A percentile compares a stretch with the other conserved stretches of the same genome.
phyloP scores from a whole-genome alignment of 1,140 invertebrate genomes.

The Orius laevigatus region DNA sequence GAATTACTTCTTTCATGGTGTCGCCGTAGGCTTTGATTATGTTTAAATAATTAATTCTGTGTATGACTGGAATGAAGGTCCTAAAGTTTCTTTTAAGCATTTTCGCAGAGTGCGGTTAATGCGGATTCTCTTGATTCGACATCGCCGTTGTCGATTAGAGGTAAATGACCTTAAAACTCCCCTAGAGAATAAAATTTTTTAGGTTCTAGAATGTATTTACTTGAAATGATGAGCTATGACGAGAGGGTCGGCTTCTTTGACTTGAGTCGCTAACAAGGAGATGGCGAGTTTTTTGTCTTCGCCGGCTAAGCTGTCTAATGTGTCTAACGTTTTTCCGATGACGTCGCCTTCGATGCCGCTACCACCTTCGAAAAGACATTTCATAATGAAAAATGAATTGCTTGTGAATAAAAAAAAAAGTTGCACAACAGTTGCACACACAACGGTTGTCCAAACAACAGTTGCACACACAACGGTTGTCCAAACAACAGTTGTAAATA shows the following conservation, averaged over 20 bases:
- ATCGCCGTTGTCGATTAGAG: slow-evolving; percentile 30
- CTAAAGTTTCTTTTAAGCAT: slow-evolving; percentile 32
- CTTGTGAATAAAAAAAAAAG: slow-evolving; percentile 4
- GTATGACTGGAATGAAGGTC: slow-evolving; percentile 35
- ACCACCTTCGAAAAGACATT: not conserved
- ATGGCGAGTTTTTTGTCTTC: slow-evolving; percentile 29
- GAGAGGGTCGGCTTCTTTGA: slow-evolving; percentile 29
- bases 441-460: not conserved
- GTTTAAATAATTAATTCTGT: slow-evolving; percentile 39
- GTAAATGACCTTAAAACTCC: slow-evolving; percentile 33
- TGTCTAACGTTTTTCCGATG: slow-evolving; percentile 18
- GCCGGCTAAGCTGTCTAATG: slow-evolving; percentile 14
- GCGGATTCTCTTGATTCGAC: slow-evolving; percentile 29
- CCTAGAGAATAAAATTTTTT: slow-evolving; percentile 23
- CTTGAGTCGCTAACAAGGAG: slow-evolving; percentile 27
- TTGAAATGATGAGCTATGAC: slow-evolving; percentile 36
- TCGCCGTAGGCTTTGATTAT: slow-evolving; percentile 41
- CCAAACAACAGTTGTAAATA: no score
- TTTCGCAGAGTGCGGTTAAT: slow-evolving; percentile 31
- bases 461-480: no score
- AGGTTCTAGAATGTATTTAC: slow-evolving; percentile 14
- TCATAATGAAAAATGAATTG: not conserved
- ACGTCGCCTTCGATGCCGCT: slow-evolving; percentile 15
- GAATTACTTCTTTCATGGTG: slow-evolving; percentile 33
- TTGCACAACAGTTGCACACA: not conserved